phyloP scores from a whole-genome alignment of 2,888 invertebrate genomes.

The Oscheius sp. region DNA sequence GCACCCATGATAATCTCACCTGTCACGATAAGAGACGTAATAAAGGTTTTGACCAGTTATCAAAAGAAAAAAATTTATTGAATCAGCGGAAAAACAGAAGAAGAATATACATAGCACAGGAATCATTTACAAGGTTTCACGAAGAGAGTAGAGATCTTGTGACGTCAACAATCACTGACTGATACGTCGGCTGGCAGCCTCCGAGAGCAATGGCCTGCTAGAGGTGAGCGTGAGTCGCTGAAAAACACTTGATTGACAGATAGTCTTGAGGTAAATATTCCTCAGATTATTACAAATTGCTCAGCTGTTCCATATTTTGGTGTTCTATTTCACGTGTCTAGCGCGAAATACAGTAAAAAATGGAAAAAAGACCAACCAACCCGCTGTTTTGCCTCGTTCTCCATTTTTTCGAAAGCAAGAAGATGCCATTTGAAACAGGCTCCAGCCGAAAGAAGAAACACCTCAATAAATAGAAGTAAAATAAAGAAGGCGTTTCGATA shows the following conservation, averaged over 20 bases:
- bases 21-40: constrained; percentile 21
- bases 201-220: constrained; percentile 38
- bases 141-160: constrained; percentile 6
- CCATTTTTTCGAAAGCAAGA: constrained; percentile 45
- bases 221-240: constrained; percentile 43
- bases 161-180: constrained; percentile 26
- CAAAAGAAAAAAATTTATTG: background rate
- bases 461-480: constrained; percentile 33
- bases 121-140: background rate
- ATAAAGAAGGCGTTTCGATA: constrained; percentile 48
- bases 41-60: background rate
- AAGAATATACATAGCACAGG: background rate
- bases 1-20: constrained; percentile 14
- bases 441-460: constrained; percentile 35
- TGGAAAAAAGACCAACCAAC: no score
- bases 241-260: constrained; percentile 26
- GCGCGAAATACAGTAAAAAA: no score
- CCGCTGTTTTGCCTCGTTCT: constrained; percentile 43
- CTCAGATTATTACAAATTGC: background rate
- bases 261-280: background rate
- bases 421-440: constrained; percentile 53
- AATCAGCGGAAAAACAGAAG: background rate
- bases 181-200: constrained; percentile 24
- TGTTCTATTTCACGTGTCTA: background rate
- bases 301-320: no score